phyloP scores from a whole-genome alignment of 2,113 vertebrate genomes.

The Cygnus buccinator region DNA sequence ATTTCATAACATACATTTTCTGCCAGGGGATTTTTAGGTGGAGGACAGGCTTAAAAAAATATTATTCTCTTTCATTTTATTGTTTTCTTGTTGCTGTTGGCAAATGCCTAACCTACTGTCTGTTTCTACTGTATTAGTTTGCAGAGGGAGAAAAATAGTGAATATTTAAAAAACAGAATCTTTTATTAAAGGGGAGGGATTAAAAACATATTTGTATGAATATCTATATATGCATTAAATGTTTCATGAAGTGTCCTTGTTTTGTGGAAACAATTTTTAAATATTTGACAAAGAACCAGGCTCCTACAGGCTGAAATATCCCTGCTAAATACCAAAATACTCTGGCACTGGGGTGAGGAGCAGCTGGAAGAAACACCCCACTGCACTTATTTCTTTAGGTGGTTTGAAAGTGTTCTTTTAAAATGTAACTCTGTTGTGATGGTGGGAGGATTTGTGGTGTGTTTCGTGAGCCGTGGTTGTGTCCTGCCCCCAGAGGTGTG shows the following conservation, averaged over 20 bases:
- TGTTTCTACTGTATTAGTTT: constrained; percentile 13
- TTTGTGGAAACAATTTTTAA: constrained; percentile 43
- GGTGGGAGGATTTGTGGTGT: not conserved
- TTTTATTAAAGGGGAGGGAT: constrained; percentile 64
- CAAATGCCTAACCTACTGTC: constrained; percentile 9
- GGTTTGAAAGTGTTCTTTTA: accelerated
- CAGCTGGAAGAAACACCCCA: not conserved
- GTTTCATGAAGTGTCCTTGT: constrained; percentile 56
- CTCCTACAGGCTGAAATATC: not conserved
- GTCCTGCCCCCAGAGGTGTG: not conserved
- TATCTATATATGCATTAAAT: constrained; percentile 69
- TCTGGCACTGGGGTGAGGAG: not conserved
- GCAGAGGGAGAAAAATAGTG: constrained; percentile 54
- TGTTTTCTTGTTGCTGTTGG: constrained; percentile 55
- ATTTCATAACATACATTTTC: constrained; percentile 3
- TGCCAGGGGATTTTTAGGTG: not conserved
- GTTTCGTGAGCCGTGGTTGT: not conserved
- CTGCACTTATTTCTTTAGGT: not conserved
- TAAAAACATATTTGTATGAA: constrained; percentile 23
- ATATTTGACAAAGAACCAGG: constrained; percentile 26
- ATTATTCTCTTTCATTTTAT: constrained; percentile 48
- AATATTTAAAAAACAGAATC: constrained; percentile 46
- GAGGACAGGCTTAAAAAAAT: not conserved
- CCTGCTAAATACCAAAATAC: not conserved
- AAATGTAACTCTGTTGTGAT: accelerated